A percentile compares a stretch with the other conserved stretches of the same genome.
phyloP scores from a whole-genome alignment of 2,113 vertebrate species.

The Notarius quadriscutis region DNA sequence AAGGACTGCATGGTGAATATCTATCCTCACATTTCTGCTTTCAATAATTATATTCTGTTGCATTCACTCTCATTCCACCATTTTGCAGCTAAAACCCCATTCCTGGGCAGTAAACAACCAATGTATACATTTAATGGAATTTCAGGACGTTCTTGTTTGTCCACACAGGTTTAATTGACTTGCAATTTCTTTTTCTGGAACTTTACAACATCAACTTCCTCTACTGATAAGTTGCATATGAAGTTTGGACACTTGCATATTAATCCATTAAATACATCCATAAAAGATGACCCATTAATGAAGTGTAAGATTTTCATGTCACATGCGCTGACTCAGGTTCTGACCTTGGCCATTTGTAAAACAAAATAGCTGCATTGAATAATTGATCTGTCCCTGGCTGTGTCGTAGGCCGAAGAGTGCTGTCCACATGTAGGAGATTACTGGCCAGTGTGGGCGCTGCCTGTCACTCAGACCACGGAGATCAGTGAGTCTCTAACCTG shows the following conservation, averaged over 20 bases:
- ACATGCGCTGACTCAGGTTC: conserved; percentile 48
- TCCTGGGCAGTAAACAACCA: neutral
- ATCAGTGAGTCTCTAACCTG: conserved; percentile 72
- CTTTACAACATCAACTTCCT: neutral
- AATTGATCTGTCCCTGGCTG: conserved; percentile 47
- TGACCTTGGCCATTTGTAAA: conserved; percentile 59
- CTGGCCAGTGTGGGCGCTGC: conserved; percentile 90
- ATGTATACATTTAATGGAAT: neutral
- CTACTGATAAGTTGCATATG: neutral
- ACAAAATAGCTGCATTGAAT: conserved; percentile 60
- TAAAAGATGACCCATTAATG: neutral
- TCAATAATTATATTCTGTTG: neutral
- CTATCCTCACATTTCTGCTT: conserved; percentile 14
- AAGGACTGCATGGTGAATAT: conserved; percentile 81
- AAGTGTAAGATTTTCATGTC: conserved; percentile 19
- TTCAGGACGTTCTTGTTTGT: neutral
- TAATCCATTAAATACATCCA: neutral
- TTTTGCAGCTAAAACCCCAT: neutral
- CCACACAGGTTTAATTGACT: neutral
- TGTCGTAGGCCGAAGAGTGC: conserved; percentile 78
- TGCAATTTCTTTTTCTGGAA: neutral
- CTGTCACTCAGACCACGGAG: conserved; percentile 86
- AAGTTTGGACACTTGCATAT: neutral
- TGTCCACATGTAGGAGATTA: conserved; percentile 79
- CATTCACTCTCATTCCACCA: neutral